Percentiles rank a stretch among this genome's conserved stretches.
Conservation (phyloP, 1,140 invertebrate species). For the Rhopalosiphum maidis region DNA sequence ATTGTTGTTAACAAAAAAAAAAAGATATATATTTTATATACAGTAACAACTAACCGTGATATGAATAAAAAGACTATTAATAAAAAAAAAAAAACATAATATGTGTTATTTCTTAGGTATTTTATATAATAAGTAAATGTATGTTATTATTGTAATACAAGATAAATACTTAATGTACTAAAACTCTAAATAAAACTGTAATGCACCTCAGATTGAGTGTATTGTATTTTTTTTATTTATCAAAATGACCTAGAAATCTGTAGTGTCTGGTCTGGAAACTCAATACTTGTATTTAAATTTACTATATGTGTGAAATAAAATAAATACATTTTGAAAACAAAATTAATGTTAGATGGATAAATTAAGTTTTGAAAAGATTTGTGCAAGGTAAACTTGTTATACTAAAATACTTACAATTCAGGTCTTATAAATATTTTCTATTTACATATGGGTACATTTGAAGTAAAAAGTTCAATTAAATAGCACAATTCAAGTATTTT, state of each 20-base stretch:
- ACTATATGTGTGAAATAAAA: no score
- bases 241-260: not conserved
- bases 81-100: not conserved
- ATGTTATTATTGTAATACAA: not conserved
- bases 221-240: not conserved
- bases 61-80: slow-evolving; percentile 10
- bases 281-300: not conserved
- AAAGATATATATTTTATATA: no score
- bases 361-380: no score
- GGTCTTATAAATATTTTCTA: no score
- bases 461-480: no score
- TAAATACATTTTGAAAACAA: no score
- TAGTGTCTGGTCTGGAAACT: not conserved
- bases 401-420: no score
- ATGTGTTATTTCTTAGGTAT: slow-evolving; percentile 1
- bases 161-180: not conserved
- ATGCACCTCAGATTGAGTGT: not conserved
- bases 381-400: no score
- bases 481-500: no score
- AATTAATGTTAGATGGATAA: no score
- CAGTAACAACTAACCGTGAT: not conserved
- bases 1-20: not conserved
- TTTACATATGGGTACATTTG: no score
- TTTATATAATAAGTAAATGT: not conserved
- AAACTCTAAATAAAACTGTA: not conserved